Percentiles rank a stretch among this genome's conserved stretches.
Evolutionary conservation across 2,113 vertebrate genomes (phyloP).

Genomic region (Diphyllodes magnificus): DNA sequence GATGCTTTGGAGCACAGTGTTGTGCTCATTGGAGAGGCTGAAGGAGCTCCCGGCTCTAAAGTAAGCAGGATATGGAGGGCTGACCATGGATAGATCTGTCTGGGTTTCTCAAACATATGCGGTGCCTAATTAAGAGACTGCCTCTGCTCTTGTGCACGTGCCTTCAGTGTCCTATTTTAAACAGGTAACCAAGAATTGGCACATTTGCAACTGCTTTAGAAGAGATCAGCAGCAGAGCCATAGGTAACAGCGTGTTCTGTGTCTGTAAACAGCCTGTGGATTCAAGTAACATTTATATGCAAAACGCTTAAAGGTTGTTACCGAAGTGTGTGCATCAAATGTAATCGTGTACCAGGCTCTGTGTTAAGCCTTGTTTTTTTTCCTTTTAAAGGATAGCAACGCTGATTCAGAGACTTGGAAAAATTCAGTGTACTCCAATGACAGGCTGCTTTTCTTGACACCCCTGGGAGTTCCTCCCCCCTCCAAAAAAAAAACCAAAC

Average conservation of each 20-base stretch:
- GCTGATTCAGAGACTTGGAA: not conserved
- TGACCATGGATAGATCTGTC: not conserved
- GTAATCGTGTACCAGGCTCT: not conserved
- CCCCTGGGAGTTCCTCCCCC: not conserved
- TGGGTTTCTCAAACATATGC: not conserved
- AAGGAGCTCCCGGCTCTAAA: not conserved
- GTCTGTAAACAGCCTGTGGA: not conserved
- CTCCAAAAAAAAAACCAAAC: not conserved
- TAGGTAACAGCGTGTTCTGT: not conserved
- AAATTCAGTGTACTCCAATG: not conserved
- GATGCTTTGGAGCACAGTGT: not conserved
- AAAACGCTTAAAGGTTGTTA: not conserved
- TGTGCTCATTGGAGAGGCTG: not conserved
- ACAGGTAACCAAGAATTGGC: not conserved
- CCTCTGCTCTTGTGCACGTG: not conserved
- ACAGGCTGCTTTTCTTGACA: not conserved
- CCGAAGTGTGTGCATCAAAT: not conserved
- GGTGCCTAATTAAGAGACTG: not conserved
- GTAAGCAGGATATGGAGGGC: not conserved
- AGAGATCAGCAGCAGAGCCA: not conserved
- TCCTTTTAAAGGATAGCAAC: not conserved
- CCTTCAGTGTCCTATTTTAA: not conserved
- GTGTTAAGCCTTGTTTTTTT: not conserved
- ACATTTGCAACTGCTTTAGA: not conserved
- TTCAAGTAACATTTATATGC: not conserved